Evolutionary conservation across 2,888 invertebrate genomes (phyloP), one percentile per base, ranked within the genome.

Genomic region (Anoplius nigerrimus): DNA sequence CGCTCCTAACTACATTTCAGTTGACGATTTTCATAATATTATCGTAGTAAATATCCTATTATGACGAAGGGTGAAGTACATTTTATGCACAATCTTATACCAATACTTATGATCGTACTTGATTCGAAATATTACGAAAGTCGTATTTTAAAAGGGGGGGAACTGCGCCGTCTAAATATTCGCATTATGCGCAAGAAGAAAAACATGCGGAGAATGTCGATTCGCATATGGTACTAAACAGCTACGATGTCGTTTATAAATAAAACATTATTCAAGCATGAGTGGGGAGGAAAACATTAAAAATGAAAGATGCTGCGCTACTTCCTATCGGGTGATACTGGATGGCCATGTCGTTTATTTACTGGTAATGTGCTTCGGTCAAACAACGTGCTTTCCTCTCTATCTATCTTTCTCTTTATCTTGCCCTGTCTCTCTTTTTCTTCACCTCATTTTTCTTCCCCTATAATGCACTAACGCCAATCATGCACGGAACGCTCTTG

Each of bases 61-160:
- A 71, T 68, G 69, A 63, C 69, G 69, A 68, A 66, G 51, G 34
- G 56, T 71, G 69, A 74, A 69, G 73, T 75, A 69, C 63, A 66
- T 66, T 71, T 64, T 69, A 74, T 65, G 74, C 75, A 74, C 74
- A 74, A 63, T 70, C 65, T 69, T 66, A 72, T 21, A 22, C 67
- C 67, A n/a, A 72, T 24, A 45, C 57, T 63, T 62, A 48, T 71
- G 62, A 69, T 63, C 16, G 59, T 71, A 77, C 53, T 73, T 69
- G 77, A 71, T 63, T 51, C 63, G 66, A 71, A 65, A 71, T 75
- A 75, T 77, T 75, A 73, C 71, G 73, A 78, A 78, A 76, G 63
- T 62, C 62, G 64, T 71, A 72, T 77, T 72, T 43, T 65, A 62
- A 55, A 62, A 56, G 75, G 67, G 66, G 65, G 62, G n/a, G n/a